A percentile compares a stretch with the other conserved stretches of the same genome.
Evolutionary conservation across 2,113 vertebrate species (phyloP).

Genomic region (Bungarus multicinctus): DNA sequence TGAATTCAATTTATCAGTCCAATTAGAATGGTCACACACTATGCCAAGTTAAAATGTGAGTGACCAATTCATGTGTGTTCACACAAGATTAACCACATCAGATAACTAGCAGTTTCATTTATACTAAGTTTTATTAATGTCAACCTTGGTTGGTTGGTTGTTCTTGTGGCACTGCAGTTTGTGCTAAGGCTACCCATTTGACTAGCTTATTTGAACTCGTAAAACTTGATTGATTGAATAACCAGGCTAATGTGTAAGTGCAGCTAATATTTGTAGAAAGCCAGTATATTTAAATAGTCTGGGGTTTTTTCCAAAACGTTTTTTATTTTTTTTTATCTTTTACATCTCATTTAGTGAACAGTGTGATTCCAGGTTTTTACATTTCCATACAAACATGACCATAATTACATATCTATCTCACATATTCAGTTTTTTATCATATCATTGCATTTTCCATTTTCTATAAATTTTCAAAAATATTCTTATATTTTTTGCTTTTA

Average conservation of each 20-base stretch:
- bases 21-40: not conserved
- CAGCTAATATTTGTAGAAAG: not conserved
- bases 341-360: too few relatives aligned
- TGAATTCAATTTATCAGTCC: not conserved
- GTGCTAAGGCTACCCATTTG: not conserved
- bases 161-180: not conserved
- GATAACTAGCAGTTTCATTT: not conserved
- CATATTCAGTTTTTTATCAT: too few relatives aligned
- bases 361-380: too few relatives aligned
- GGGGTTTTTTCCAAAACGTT: too few relatives aligned
- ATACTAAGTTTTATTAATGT: not conserved
- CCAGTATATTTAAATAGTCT: not conserved
- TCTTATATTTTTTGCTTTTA: too few relatives aligned
- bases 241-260: not conserved
- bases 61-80: not conserved
- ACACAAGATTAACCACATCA: not conserved
- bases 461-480: too few relatives aligned
- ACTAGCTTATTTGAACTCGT: not conserved
- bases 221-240: not conserved
- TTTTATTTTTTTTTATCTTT: too few relatives aligned
- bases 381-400: too few relatives aligned
- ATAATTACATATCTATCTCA: too few relatives aligned
- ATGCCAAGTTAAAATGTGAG: not conserved
- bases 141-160: not conserved
- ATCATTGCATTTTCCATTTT: too few relatives aligned